Evolutionary conservation across 2,113 vertebrate genomes (phyloP).

Genomic region (Sardina pilchardus): DNA sequence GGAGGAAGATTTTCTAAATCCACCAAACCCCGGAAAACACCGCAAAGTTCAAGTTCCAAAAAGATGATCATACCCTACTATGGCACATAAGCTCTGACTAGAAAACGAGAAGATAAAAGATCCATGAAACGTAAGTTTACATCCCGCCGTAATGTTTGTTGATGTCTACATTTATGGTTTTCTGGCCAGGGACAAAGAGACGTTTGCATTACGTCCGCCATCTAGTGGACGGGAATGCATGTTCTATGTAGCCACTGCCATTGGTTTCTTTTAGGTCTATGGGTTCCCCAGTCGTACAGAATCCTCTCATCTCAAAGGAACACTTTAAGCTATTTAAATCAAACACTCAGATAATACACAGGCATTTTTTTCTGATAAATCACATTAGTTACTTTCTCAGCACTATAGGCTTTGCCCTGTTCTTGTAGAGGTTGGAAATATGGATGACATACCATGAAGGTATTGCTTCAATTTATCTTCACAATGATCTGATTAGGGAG

Average conservation of each 20-base stretch:
- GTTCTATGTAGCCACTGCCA: too few relatives aligned
- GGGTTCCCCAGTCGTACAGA: too few relatives aligned
- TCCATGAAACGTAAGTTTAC: not conserved
- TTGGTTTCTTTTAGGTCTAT: too few relatives aligned
- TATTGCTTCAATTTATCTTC: too few relatives aligned
- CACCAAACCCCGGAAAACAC: not conserved
- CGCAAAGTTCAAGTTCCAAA: not conserved
- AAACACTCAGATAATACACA: not conserved
- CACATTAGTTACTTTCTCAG: not conserved
- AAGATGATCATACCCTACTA: not conserved
- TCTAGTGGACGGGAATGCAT: not conserved
- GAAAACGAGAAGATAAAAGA: not conserved
- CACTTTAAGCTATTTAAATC: not conserved
- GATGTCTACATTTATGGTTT: not conserved
- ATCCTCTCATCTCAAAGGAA: too few relatives aligned
- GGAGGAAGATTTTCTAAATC: too few relatives aligned
- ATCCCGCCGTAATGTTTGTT: constrained; percentile 2
- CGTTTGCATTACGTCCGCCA: not conserved
- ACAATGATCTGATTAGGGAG: too few relatives aligned
- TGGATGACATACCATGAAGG: too few relatives aligned
- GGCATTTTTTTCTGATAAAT: not conserved
- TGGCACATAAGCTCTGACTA: not conserved
- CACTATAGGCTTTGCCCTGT: not conserved
- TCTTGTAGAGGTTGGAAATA: too few relatives aligned
- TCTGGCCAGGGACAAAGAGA: not conserved